Base-by-base conservation (phyloP, 2,888 invertebrate species). In the Calephelis perditalis region DNA sequence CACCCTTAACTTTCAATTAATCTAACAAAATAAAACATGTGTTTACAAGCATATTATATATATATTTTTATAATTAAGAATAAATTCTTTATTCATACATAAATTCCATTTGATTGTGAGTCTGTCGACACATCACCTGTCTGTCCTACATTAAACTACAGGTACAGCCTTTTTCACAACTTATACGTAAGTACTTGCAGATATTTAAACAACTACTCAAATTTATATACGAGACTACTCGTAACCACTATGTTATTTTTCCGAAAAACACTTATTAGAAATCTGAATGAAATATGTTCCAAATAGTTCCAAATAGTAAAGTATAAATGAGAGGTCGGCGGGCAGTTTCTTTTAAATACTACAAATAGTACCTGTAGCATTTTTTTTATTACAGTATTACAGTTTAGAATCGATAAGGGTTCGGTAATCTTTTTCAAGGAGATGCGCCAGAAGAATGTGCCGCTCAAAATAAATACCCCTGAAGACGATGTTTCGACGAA, bases 41-140 rank as follows among this genome's bases (percentile, higher is more conserved):
- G 68, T 81, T 62, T 89, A 90, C 89, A 90, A 90, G 90, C 90
- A 89, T 90, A 89, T 88, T 84, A 88, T 89, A 90, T 90, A 85
- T 86, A 87, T 89, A 85, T 82, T 90, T 87, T 89, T 88, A 90
- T 90, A 89, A 88, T 89, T 90, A 90, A 86, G 89, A 88, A 40
- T 40, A 40, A 7, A 40, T 6, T 40, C 40, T 40, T 40, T 40
- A 8, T 40, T 3, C 40, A 8, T 40, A 40, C 8, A 40, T 40
- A 40, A 40, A 7, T 40, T 40, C 40, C 26, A 26, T 26, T 26
- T 4, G 26, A 26, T 26, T 26, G 26, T 4, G 26, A 26, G 26
- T 1, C 26, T 26, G 8, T 40, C 7, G 40, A 40, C 15, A 15
- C 15, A 15, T 15, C 15, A 15, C 15, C 1, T 15, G 15, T 15